phyloP scores from a whole-genome alignment of 2,797 vertebrate species.

The Typhlichthys eigenmanni region DNA sequence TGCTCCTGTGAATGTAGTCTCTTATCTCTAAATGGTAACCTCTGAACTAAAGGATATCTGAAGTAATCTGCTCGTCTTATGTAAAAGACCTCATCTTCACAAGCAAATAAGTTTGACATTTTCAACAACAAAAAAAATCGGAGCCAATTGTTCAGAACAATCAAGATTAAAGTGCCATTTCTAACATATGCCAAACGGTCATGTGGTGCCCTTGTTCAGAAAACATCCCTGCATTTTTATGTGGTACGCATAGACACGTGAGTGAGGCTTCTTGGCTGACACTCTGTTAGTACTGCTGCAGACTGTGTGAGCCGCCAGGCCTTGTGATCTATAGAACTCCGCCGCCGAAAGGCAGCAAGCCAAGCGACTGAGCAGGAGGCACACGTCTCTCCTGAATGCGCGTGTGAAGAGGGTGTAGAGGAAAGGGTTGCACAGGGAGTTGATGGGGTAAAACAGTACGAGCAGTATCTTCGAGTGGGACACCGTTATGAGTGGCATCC shows the following conservation, averaged over 20 bases:
- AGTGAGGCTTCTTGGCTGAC: conserved; percentile 41
- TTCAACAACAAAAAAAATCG: conserved; percentile 2
- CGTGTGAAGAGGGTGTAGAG: conserved; percentile 93
- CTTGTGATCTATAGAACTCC: conserved; percentile 79
- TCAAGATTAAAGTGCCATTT: not conserved
- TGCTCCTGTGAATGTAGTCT: conserved; percentile 13
- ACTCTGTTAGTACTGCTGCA: conserved; percentile 41
- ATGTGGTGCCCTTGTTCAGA: conserved; percentile 68
- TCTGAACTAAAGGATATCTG: conserved; percentile 13
- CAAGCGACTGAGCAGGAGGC: conserved; percentile 81
- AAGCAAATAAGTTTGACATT: conserved; percentile 23
- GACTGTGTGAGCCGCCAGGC: conserved; percentile 72
- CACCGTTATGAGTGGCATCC: conserved; percentile 90
- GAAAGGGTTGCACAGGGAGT: conserved; percentile 94
- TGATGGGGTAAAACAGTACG: conserved; percentile 91
- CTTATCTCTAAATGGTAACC: conserved; percentile 10
- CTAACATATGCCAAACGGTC: conserved; percentile 22
- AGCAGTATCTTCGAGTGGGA: conserved; percentile 93
- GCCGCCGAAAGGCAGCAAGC: conserved; percentile 76
- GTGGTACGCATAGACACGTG: conserved; percentile 65
- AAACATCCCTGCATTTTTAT: conserved; percentile 74
- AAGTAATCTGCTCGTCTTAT: not conserved
- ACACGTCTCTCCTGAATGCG: conserved; percentile 85
- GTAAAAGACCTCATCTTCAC: conserved; percentile 16
- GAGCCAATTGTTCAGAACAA: not conserved